Evolutionary conservation across 35 echinoderm and acorn worm species (phyloP), one percentile per base, ranked within the genome.

Genomic region (Lytechinus variegatus): DNA sequence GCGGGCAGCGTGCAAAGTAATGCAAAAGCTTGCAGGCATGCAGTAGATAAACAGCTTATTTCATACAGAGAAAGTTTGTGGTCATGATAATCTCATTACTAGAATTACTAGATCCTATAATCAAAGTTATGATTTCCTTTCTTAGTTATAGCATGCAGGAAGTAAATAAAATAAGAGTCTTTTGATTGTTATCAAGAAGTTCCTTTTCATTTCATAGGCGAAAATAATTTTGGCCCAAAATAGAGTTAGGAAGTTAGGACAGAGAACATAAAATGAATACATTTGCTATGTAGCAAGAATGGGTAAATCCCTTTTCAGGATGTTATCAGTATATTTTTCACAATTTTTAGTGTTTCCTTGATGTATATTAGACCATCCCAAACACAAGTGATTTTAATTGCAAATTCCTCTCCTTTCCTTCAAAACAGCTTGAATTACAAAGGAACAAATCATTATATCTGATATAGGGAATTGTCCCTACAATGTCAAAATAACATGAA

Each of bases 351-450:
- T 79, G 19, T 79, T 79, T 79, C 66, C 66, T 44, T 79, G 16
- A 19, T 7, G 14, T 79, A 79, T 24, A 79, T 24, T 79, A 79
- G 19, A 79, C 66, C 66, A 79, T 79, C 19, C n/a, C 66, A 24
- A 79, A n/a, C 66, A 79, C 66, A 6, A 7, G 6, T 24, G 66
- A 71, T 79, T 79, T 79, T 79, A 79, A 79, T 79, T 79, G 66
- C 66, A 79, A 79, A 79, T 79, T 79, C 66, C 66, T 79, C 66
- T 79, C 66, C 7, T 79, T 79, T 79, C 66, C 66, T n/a, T 79
- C 66, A n/a, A 79, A 79, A 79, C 66, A 79, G 66, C 66, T 79
- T n/a, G 66, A 79, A 79, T 79, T 79, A 79, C 66, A 79, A n/a
- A 24, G 56, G 8, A 79, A 79, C 2, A 24, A 0, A 79, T 79